Evolutionary conservation across 2,797 vertebrate species (phyloP), one percentile per base, ranked within the genome.

Genomic region (Melanogrammus aeglefinus): DNA sequence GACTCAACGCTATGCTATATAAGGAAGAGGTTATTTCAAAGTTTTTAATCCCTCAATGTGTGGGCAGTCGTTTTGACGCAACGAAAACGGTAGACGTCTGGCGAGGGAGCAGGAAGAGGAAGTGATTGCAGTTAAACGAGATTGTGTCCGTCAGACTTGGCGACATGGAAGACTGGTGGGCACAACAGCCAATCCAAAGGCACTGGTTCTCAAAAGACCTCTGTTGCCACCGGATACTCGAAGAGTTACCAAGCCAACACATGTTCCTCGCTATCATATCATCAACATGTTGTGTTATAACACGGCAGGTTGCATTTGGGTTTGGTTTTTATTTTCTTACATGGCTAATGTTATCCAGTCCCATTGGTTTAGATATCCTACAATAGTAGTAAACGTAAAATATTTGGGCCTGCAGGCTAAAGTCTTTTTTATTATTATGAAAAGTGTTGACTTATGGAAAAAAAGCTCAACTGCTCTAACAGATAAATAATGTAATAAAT

Each of bases 221-320:
- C 92, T 91, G 92, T 93, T 93, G 92, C 92, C 91, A 93, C 91
- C 93, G 92, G 92, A 93, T 93, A 93, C 92, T 90, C 83, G 91
- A 91, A 88, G 92, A 91, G 92, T 93, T 93, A 92, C 92, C 92
- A 93, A 92, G 92, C 92, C 92, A 93, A 93, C 92, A 93, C 88
- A 91, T 91, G 91, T 91, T 86, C 91, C 88, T 89, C 86, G 87
- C 90, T 90, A 91, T 91, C 90, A 92, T 90, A 90, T 93, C 89
- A 86, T 83, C 77, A 75, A 82, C 83, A 90, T 84, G 89, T 89
- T 89, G 87, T 85, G 85, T 82, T 89, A 31, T 80, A 90, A 90
- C 91, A 91, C 81, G 89, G 87, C 80, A 83, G 80, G 88, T 79
- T 84, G 87, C 84, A 86, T 90, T 75, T 82, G 78, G 82, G 79